These are phyloP conservation scores for Apotomis betuletana DNA, from an alignment of 2,888 invertebrate genomes.

Conservation along the genomic window DNA sequence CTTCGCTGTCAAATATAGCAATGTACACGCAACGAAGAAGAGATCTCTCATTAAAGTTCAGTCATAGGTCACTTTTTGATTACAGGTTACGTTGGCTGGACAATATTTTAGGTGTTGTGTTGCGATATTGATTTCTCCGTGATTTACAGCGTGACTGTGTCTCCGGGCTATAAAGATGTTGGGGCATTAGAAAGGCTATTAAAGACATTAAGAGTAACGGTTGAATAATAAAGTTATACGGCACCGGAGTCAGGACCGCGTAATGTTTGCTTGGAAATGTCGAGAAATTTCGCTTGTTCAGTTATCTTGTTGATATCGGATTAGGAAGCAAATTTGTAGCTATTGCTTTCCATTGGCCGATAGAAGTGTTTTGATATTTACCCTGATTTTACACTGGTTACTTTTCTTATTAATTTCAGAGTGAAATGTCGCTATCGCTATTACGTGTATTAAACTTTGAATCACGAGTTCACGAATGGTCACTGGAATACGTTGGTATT, in stretches of 20 bases:
- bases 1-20: conserved; percentile 6
- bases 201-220: conserved; percentile 46
- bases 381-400: too few species aligned
- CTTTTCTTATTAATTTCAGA: too few species aligned
- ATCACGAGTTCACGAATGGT: too few species aligned
- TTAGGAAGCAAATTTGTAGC: too few species aligned
- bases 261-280: not conserved
- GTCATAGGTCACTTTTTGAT: conserved; percentile 54
- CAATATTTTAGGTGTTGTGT: conserved; percentile 65
- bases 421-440: too few species aligned
- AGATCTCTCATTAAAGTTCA: conserved; percentile 25
- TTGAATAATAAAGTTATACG: conserved; percentile 1
- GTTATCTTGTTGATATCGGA: not conserved
- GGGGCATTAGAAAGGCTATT: conserved; percentile 61
- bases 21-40: conserved; percentile 29
- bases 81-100: conserved; percentile 59
- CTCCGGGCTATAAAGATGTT: conserved; percentile 52
- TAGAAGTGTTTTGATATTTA: too few species aligned
- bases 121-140: conserved; percentile 70
- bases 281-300: not conserved
- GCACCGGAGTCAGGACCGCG: not conserved
- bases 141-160: conserved; percentile 60
- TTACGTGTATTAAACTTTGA: too few species aligned
- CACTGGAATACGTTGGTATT: too few species aligned
- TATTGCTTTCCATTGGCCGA: too few species aligned